Evolutionary conservation across 2,113 vertebrate genomes (phyloP).

Genomic region (Halcyon senegalensis): DNA sequence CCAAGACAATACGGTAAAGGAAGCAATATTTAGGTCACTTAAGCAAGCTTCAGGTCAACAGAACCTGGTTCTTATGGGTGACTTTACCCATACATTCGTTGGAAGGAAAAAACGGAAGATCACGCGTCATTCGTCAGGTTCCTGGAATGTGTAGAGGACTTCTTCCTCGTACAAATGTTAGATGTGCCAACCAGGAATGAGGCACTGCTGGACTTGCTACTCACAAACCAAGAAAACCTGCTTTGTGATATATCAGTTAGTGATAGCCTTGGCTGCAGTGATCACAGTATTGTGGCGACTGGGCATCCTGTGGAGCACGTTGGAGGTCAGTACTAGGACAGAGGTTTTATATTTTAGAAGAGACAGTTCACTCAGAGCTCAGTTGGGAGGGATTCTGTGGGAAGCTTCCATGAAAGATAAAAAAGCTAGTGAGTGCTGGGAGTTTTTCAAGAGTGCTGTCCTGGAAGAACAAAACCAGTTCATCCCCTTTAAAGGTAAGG

Average conservation of each 20-base stretch:
- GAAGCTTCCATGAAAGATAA: not conserved
- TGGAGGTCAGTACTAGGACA: not conserved
- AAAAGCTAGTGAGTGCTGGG: not conserved
- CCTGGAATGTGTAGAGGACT: not conserved
- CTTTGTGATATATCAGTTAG: not conserved
- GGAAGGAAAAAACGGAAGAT: not conserved
- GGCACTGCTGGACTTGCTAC: not conserved
- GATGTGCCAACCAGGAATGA: not conserved
- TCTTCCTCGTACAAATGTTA: not conserved
- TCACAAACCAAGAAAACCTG: not conserved
- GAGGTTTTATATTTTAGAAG: not conserved
- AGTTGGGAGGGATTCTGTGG: accelerated
- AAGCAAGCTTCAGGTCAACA: not conserved
- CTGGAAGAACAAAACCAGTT: not conserved
- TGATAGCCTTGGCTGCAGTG: not conserved
- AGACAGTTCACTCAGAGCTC: not conserved
- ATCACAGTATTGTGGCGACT: not conserved
- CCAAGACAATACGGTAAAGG: accelerated
- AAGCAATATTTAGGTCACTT: not conserved
- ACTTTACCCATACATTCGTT: not conserved
- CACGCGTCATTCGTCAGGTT: not conserved
- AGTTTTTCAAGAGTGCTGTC: not conserved
- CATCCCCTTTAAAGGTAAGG: not conserved
- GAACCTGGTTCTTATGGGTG: not conserved
- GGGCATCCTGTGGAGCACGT: not conserved